These are phyloP conservation scores for Pyrgilauda ruficollis DNA, from an alignment of 2,113 vertebrate genomes.

Conservation along the genomic window DNA sequence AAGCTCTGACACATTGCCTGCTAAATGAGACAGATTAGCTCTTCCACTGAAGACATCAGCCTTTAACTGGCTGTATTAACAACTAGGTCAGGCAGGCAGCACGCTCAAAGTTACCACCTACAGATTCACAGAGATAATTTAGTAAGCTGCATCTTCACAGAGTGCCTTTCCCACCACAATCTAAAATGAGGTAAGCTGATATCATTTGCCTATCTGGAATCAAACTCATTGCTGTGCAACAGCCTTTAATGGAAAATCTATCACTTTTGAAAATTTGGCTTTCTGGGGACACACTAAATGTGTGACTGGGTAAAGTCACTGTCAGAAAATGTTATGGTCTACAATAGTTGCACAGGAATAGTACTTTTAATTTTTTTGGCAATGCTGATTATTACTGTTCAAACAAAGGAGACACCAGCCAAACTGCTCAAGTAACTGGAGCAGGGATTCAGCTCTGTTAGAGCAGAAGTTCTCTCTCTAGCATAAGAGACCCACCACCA, in stretches of 20 bases:
- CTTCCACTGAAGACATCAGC: neutral
- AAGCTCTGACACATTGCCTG: neutral
- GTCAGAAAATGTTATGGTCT: neutral
- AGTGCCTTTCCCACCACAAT: neutral
- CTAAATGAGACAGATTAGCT: slow-evolving; percentile 27
- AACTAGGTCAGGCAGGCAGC: neutral
- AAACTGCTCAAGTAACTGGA: neutral
- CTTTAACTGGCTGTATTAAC: neutral
- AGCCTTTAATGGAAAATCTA: neutral
- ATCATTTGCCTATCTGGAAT: neutral
- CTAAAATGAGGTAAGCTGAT: neutral
- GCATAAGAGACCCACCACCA: neutral
- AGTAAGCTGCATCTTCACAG: neutral
- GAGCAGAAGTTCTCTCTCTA: neutral
- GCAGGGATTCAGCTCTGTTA: neutral
- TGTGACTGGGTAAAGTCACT: neutral
- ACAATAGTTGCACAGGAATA: neutral
- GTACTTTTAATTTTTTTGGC: neutral
- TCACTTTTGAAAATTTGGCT: neutral
- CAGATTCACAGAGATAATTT: neutral
- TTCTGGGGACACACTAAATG: neutral
- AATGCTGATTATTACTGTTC: neutral
- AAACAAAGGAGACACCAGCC: neutral
- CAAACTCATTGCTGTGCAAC: neutral
- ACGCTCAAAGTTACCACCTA: neutral